Conservation (phyloP, 1,140 invertebrate genomes). For the Dufourea novaeangliae region DNA sequence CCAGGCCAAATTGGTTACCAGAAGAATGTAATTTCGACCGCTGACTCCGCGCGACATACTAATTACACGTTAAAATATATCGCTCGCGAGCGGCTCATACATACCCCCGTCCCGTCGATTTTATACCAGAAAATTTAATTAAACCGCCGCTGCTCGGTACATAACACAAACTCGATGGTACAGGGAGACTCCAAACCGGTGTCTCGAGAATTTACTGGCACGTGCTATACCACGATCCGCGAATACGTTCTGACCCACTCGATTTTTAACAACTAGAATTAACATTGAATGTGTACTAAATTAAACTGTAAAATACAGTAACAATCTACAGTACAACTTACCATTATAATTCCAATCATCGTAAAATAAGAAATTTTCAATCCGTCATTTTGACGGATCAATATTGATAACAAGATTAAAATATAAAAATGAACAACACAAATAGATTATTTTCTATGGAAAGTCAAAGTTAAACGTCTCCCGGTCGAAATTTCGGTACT, state of each 20-base stretch:
- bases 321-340: no score
- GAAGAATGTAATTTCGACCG: constrained; percentile 53
- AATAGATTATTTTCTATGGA: no score
- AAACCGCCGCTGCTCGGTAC: background rate
- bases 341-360: no score
- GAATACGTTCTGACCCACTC: no score
- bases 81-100: background rate
- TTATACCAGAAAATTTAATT: constrained; percentile 27
- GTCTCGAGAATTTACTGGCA: background rate
- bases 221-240: background rate
- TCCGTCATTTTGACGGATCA: no score
- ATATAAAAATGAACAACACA: no score
- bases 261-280: no score
- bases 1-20: constrained; percentile 34
- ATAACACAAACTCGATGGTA: constrained; percentile 1
- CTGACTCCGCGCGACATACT: constrained; percentile 18
- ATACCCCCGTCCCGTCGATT: background rate
- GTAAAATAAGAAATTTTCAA: no score
- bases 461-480: no score
- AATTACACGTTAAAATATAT: constrained; percentile 45
- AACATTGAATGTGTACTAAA: no score
- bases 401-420: no score
- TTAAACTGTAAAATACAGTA: no score
- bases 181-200: background rate
- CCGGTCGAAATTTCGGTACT: background rate